Evolutionary conservation across 2,888 invertebrate species (phyloP).

Genomic region (Lordiphosa andalusiaca): DNA sequence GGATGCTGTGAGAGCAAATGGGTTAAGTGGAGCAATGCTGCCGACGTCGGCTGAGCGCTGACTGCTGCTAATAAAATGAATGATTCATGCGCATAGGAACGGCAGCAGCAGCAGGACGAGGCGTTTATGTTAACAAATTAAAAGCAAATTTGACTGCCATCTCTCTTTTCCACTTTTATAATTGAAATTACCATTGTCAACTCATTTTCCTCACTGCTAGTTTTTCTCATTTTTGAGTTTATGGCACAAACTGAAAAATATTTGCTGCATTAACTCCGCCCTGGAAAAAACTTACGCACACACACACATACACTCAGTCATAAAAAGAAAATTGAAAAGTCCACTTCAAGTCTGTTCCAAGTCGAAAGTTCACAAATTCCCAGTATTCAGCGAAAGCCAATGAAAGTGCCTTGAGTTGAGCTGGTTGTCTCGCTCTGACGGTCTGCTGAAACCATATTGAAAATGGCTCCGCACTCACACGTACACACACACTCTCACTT

Average conservation of each 20-base stretch:
- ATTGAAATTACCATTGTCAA: constrained; percentile 61
- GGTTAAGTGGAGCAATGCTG: constrained; percentile 59
- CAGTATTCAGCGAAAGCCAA: constrained; percentile 60
- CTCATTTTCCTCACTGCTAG: constrained; percentile 46
- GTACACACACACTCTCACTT: constrained; percentile 8
- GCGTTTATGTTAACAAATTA: constrained; percentile 80
- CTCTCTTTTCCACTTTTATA: constrained; percentile 40
- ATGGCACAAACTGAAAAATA: constrained; percentile 47
- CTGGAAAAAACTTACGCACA: constrained; percentile 46
- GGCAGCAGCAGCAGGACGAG: constrained; percentile 42
- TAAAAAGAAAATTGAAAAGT: constrained; percentile 67
- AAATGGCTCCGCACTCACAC: constrained; percentile 50
- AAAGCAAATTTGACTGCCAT: constrained; percentile 67
- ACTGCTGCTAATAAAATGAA: constrained; percentile 56
- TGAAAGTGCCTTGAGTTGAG: constrained; percentile 34
- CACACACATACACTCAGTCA: constrained; percentile 5
- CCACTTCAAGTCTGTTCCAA: constrained; percentile 50
- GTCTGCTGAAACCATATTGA: constrained; percentile 57
- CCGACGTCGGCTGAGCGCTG: constrained; percentile 22
- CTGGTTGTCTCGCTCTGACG: constrained; percentile 50
- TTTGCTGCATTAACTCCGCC: constrained; percentile 78
- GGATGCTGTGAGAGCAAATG: constrained; percentile 53
- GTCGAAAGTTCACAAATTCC: constrained; percentile 44
- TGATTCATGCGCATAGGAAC: constrained; percentile 64
- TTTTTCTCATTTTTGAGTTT: no score